Percentiles rank a stretch among this genome's conserved stretches.
Conservation (phyloP, 1,140 invertebrate species). For the Amphibalanus amphitrite region DNA sequence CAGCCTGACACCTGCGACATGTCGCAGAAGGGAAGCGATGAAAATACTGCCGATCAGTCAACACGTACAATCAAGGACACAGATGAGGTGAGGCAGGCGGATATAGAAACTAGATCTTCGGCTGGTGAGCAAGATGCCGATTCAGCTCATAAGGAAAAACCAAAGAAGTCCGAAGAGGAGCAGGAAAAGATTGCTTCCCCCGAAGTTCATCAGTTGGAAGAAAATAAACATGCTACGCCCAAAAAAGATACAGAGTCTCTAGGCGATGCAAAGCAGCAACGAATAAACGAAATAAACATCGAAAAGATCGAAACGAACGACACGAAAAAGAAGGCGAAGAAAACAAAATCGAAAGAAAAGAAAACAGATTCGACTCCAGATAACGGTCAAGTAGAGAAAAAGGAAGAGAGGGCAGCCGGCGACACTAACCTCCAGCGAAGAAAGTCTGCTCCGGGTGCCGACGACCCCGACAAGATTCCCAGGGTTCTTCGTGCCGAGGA, state of each 20-base stretch:
- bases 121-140: too few species aligned
- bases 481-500: not conserved
- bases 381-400: conserved; percentile 14
- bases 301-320: conserved; percentile 14
- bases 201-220: not conserved
- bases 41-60: too few species aligned
- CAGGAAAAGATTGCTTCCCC: not conserved
- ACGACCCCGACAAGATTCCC: not conserved
- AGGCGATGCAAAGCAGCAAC: not conserved
- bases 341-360: conserved; percentile 9
- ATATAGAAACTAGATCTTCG: too few species aligned
- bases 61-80: too few species aligned
- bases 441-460: conserved; percentile 6
- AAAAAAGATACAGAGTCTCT: not conserved
- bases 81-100: too few species aligned
- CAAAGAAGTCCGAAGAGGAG: not conserved
- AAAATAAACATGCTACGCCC: not conserved
- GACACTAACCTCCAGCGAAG: conserved; percentile 11
- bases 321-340: conserved; percentile 10
- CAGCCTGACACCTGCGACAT: too few species aligned
- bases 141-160: too few species aligned
- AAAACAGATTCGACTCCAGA: conserved; percentile 2
- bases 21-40: too few species aligned
- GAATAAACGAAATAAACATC: not conserved
- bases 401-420: conserved; percentile 11